A percentile compares a stretch with the other conserved stretches of the same genome.
Conservation (phyloP, 2,113 vertebrate species). For the Neolamprologus sp. region DNA sequence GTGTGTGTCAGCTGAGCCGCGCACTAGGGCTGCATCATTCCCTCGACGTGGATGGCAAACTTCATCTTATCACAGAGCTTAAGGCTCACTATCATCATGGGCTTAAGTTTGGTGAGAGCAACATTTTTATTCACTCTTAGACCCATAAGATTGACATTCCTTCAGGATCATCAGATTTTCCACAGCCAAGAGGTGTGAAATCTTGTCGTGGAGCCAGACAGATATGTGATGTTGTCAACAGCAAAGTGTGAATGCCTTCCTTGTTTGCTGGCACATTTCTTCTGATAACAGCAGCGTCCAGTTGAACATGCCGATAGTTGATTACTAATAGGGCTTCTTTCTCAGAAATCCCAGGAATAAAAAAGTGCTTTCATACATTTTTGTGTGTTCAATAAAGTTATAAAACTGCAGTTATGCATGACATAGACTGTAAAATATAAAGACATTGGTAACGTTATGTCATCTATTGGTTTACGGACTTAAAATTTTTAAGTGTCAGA, state of each 20-base stretch:
- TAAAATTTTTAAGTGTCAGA: background rate
- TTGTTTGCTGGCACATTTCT: background rate
- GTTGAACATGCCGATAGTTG: background rate
- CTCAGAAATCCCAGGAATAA: background rate
- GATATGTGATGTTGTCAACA: background rate
- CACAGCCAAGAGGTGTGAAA: background rate
- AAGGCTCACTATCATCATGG: slow-evolving; percentile 88
- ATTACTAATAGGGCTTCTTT: background rate
- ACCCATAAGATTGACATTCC: background rate
- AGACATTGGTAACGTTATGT: background rate
- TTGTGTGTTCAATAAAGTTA: background rate
- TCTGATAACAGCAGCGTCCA: background rate
- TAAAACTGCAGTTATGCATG: background rate
- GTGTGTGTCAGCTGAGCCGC: slow-evolving; percentile 85
- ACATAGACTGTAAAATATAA: background rate
- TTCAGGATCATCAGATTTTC: background rate
- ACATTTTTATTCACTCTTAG: background rate
- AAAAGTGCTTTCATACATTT: background rate
- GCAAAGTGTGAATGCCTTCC: background rate
- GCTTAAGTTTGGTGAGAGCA: slow-evolving; percentile 84
- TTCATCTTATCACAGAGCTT: slow-evolving; percentile 78
- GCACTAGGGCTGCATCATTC: slow-evolving; percentile 84
- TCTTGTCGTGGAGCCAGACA: background rate
- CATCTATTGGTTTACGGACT: background rate
- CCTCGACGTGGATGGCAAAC: slow-evolving; percentile 77